Evolutionary conservation across 2,797 vertebrate species (phyloP).

Genomic region (Lacerta bilineata): DNA sequence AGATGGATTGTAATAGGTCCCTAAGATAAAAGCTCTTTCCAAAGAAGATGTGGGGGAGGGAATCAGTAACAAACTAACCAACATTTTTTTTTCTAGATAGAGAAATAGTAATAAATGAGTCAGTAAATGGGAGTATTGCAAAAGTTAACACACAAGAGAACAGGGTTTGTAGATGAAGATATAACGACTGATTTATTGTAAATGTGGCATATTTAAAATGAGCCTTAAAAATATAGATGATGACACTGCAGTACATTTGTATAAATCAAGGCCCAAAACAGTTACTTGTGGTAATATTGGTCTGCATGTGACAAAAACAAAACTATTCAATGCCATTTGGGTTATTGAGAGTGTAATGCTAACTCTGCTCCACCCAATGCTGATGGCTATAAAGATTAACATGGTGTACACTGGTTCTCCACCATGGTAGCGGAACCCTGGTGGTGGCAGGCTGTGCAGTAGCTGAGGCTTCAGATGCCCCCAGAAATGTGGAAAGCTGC

Average conservation of each 20-base stretch:
- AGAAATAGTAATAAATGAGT: neutral
- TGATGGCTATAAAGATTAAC: too few species aligned
- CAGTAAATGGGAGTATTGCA: neutral
- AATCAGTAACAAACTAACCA: neutral
- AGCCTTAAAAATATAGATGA: neutral
- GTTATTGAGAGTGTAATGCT: too few species aligned
- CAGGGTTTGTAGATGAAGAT: neutral
- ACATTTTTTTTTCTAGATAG: neutral
- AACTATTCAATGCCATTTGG: neutral
- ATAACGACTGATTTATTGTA: neutral
- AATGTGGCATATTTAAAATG: neutral
- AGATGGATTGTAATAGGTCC: neutral
- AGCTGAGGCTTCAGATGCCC: too few species aligned
- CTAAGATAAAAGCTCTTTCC: neutral
- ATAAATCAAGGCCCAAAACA: neutral
- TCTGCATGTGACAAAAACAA: neutral
- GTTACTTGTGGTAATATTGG: neutral
- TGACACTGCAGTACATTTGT: neutral
- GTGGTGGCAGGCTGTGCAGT: too few species aligned
- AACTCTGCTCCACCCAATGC: too few species aligned
- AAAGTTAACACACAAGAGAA: neutral
- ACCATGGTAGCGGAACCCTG: too few species aligned
- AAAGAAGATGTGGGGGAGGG: neutral
- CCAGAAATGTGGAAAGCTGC: too few species aligned
- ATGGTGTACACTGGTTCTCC: too few species aligned